These are phyloP conservation scores for Meloidogyne hapla DNA, from an alignment of 1,140 invertebrate genomes.

Conservation along the genomic window DNA sequence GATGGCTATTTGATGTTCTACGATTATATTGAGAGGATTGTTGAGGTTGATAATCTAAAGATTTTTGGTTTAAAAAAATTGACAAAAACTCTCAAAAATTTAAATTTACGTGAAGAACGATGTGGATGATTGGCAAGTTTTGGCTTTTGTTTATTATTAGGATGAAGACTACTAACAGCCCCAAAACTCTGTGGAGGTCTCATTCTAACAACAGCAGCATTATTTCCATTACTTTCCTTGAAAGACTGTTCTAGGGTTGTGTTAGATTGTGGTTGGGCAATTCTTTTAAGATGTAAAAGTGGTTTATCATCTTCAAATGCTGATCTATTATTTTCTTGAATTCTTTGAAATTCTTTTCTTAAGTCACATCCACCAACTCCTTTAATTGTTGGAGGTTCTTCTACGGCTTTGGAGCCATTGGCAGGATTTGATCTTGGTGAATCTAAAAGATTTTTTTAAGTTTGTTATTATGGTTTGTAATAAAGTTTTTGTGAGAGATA, in stretches of 20 bases:
- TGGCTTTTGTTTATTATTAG: not conserved
- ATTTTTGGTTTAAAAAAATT: not conserved
- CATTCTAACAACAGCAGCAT: not conserved
- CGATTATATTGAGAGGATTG: slow-evolving; percentile 34
- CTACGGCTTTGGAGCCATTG: not conserved
- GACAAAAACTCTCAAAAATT: not conserved
- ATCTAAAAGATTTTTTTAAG: not conserved
- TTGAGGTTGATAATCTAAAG: not conserved
- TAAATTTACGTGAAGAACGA: not conserved
- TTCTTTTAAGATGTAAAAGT: slow-evolving; percentile 61
- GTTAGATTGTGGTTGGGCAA: slow-evolving; percentile 29
- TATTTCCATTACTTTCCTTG: not conserved
- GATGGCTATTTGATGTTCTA: slow-evolving; percentile 37
- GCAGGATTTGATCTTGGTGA: not conserved
- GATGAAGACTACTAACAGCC: not conserved
- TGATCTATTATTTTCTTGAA: slow-evolving; percentile 72
- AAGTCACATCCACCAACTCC: slow-evolving; percentile 76
- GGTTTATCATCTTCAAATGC: slow-evolving; percentile 72
- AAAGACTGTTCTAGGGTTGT: not conserved
- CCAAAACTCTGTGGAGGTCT: not conserved
- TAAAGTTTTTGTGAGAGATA: too few species aligned
- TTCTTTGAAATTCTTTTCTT: slow-evolving; percentile 91
- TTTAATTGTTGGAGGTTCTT: slow-evolving; percentile 21
- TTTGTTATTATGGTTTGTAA: too few species aligned
- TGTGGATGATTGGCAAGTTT: slow-evolving; percentile 1